Evolutionary conservation across 2,888 invertebrate species (phyloP).

Genomic region (Rotaria socialis): DNA sequence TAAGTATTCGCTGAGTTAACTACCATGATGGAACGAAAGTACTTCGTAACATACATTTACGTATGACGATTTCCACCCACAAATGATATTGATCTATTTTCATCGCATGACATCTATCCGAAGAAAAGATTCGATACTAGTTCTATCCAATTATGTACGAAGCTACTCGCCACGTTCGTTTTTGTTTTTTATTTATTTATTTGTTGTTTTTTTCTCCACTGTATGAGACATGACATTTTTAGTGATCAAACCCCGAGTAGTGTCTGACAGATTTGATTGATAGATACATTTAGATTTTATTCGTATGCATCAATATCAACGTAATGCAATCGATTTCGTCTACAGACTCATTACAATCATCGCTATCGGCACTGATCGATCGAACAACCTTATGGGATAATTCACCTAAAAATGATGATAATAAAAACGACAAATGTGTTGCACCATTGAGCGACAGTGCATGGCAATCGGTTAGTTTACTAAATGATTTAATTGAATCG

Average conservation of each 20-base stretch:
- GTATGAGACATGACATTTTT: background rate
- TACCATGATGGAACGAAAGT: too few species aligned
- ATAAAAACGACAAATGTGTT: background rate
- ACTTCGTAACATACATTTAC: too few species aligned
- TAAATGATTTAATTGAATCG: background rate
- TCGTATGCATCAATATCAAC: background rate
- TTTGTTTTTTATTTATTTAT: slow-evolving; percentile 8
- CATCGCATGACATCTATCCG: background rate
- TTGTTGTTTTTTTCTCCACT: background rate
- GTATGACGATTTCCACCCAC: too few species aligned
- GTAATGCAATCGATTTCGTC: background rate
- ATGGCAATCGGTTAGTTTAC: background rate
- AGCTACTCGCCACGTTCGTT: background rate
- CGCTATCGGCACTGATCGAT: background rate
- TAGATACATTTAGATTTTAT: background rate
- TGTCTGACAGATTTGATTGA: background rate
- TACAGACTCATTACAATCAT: background rate
- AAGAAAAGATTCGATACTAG: background rate
- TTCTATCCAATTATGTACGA: background rate
- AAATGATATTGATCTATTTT: background rate
- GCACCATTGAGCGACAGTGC: background rate
- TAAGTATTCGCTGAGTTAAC: too few species aligned
- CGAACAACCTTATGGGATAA: slow-evolving; percentile 28
- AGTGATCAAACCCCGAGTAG: background rate
- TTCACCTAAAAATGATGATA: background rate